Base-by-base conservation (phyloP, 30 jellyfish, hydroid and myxozoan genomes). In the Hydractinia echinata region DNA sequence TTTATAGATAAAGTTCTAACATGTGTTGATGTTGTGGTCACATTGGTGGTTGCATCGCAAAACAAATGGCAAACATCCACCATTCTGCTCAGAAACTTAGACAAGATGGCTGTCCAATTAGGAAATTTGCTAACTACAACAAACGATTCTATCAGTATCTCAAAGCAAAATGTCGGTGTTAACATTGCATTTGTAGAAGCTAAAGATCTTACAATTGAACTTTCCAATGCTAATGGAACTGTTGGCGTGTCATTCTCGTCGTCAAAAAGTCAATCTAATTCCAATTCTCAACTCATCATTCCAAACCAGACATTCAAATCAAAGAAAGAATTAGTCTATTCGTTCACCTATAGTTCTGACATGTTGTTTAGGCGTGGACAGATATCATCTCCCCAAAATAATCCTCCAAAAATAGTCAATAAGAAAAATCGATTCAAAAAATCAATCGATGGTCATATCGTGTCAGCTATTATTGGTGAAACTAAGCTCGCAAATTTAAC, bases 401-500 rank as follows among this genome's bases (percentile, higher is more conserved):
- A 21, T 18, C 16, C 16, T 21, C 0, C 16, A 5, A 58, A 18
- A 19, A 62, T 15, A 54, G 77, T 13, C 60, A 77, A 10, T 14
- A 77, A 52, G 60, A 54, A 11, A n/a, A 7, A n/a, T 10, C 54
- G 68, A 20, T 10, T 20, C 21, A 5, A 4, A 5, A 9, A 48
- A 64, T 64, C 74, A 11, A 81, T 94, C 4, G 79, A 88, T 76
- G 84, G 97, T 66, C 74, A 80, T 8, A 78, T 94, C 20, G 76
- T 94, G 77, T 88, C 96, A 4, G 99, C 95, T 4, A 20, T 96
- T 4, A 54, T 94, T 13, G 95, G 92, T 5, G 85, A 61, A n/a
- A 51, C 64, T 53, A 85, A 70, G 44, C 19, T 94, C 73, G 49
- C 39, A 13, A 94, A 94, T 67, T 72, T 94, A 14, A 73, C 39